Base-by-base conservation (phyloP, 1,140 invertebrate species). In the Hypsibius dujardini region DNA sequence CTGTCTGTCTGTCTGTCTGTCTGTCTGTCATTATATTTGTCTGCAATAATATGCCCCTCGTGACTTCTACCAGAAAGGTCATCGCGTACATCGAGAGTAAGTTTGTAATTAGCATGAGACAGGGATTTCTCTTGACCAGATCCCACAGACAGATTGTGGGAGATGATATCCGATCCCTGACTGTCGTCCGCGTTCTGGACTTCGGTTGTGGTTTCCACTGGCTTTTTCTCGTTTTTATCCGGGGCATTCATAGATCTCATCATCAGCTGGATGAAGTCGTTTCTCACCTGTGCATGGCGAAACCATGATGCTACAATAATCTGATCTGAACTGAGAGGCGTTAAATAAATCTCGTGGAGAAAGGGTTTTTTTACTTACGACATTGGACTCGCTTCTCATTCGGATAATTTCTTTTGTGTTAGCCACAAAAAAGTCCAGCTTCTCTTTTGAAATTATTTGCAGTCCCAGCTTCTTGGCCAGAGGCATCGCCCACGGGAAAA, bases 191-290 rank as follows among this genome's bases (percentile, higher is more conserved):
- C 28, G n/a, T 56, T 56, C 50, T n/a, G 50, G 7, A 56, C 50
- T 7, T 12, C 50, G 7, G 50, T 56, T 56, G 7, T 7, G 50
- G 50, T 56, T 56, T 56, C 50, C 50, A 56, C 50, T 56, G 50
- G 50, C 7, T 56, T 7, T 67, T 45, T 67, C 7, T 42, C 62
- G 45, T 67, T 67, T 56, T 56, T n/a, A 56, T 7, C 50, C 50
- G 28, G 28, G 28, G 62, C 12, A 7, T 45, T 42, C 62, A 67
- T 7, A 42, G 62, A 67, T 7, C 45, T 67, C 62, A 67, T 12
- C 62, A 67, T 67, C 62, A 67, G 42, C 62, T 67, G 62, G 3
- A 67, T 7, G 42, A 67, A 67, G 42, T 67, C 62, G 12, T 42
- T 56, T 56, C 50, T 7, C 50, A 56, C 50, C 50, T 56, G n/a